These are phyloP conservation scores for Copsychus sechellarum DNA, from an alignment of 2,113 vertebrate genomes.

Conservation along the genomic window DNA sequence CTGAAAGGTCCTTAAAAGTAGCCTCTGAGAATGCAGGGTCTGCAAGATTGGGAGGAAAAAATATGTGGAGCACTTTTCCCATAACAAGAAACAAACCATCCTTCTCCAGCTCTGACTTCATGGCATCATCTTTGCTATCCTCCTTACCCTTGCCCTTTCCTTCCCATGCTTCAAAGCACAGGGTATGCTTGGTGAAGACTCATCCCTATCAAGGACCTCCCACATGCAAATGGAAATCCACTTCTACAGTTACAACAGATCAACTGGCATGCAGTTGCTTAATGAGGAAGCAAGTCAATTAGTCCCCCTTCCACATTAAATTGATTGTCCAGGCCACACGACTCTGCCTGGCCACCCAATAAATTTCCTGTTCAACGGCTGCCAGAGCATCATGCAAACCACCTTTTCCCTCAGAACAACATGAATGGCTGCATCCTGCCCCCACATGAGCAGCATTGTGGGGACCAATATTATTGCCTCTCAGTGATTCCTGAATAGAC, in stretches of 20 bases:
- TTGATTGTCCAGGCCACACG: background rate
- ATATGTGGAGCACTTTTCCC: background rate
- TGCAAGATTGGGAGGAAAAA: fast-evolving
- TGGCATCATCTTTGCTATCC: background rate
- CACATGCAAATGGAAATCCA: background rate
- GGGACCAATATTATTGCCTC: background rate
- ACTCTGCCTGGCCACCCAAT: background rate
- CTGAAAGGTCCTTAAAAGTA: background rate
- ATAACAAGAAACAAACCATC: background rate
- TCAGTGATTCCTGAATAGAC: background rate
- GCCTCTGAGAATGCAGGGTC: background rate
- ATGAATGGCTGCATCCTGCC: background rate
- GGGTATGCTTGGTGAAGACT: background rate
- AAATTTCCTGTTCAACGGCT: background rate
- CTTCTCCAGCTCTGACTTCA: background rate
- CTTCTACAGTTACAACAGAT: background rate
- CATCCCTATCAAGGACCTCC: background rate
- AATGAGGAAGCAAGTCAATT: background rate
- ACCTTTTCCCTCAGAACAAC: background rate
- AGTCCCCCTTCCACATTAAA: background rate
- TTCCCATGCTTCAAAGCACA: background rate
- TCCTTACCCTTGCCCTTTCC: background rate
- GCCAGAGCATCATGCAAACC: background rate
- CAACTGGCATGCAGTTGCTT: background rate
- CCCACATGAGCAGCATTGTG: background rate